Percentiles rank a stretch among this genome's conserved stretches.
phyloP scores from a whole-genome alignment of 2,888 invertebrate genomes.

The Spisula subtruncata region DNA sequence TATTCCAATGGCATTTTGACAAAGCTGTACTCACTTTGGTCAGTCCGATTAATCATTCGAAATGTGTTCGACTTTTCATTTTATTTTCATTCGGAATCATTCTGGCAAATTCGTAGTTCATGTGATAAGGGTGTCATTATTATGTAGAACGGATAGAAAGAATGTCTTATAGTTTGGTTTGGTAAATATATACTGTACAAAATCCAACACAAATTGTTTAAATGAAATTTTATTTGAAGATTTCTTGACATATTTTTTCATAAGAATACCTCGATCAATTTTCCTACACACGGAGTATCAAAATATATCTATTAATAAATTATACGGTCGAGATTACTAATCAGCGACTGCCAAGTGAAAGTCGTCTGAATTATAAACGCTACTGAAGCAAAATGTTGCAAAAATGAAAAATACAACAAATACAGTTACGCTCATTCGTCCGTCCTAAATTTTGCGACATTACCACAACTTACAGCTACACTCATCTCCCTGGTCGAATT shows the following conservation, averaged over 20 bases:
- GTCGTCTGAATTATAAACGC: background rate
- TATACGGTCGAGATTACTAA: conserved; percentile 12
- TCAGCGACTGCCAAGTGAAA: background rate
- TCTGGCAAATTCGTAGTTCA: too few species aligned
- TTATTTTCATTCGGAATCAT: too few species aligned
- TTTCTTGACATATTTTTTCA: conserved; percentile 35
- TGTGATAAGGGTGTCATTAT: too few species aligned
- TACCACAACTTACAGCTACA: background rate
- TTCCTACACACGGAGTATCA: conserved; percentile 24
- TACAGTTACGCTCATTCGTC: background rate
- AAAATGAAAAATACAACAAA: conserved; percentile 10
- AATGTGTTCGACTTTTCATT: too few species aligned
- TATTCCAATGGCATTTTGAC: too few species aligned
- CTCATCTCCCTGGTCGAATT: background rate
- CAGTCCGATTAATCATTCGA: too few species aligned
- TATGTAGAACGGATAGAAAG: too few species aligned
- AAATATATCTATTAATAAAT: conserved; percentile 41
- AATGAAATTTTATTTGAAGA: conserved; percentile 46
- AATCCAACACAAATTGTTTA: background rate
- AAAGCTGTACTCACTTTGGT: too few species aligned
- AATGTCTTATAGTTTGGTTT: too few species aligned
- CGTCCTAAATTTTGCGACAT: conserved; percentile 3
- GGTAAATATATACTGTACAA: background rate
- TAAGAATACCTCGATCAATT: conserved; percentile 18
- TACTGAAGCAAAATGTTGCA: conserved; percentile 14